Base-by-base conservation (phyloP, 2,797 vertebrate genomes). In the Crenichthys baileyi region DNA sequence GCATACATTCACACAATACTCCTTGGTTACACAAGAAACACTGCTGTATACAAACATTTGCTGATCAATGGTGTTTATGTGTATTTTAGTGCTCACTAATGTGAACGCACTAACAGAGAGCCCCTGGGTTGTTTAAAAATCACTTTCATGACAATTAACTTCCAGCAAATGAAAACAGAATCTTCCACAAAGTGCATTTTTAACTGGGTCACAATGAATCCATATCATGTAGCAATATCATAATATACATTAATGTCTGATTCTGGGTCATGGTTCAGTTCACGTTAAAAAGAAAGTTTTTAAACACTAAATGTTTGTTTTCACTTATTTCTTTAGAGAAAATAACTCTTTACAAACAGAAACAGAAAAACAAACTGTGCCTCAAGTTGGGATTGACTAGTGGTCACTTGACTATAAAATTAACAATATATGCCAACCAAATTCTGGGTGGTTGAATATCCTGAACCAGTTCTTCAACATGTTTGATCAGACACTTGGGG, bases 21-120 rank as follows among this genome's bases (percentile, higher is more conserved):
- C 48, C 39, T 51, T 29, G 74, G 44, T 29, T 24, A 70, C 18
- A 26, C 65, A 81, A 51, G 76, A 44, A 61, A 78, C 71, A 65
- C 73, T 39, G 9, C 60, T 8, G 51, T 7, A 39, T 50, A 12
- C 48, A 68, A 56, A 83, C 78, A 72, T 79, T 78, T 83, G 79
- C 82, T 81, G 80, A 86, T 2, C 82, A 75, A 87, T 65, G 56
- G 12, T 61, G 39, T 79, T 29, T 65, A 15, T 75, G 26, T 76
- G 29, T 73, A 68, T 74, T 73, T 61, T 15, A 50, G 44, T n/a
- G 6, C 26, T 20, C 11, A 58, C 61, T 73, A 41, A 85, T 31
- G 22, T 36, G 24, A 24, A 1, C 0, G 6, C 26, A n/a, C 31
- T 44, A 50, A 63, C 44, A 78, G n/a, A 7, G 5, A 48, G 41